Base-by-base conservation (phyloP, 2,113 vertebrate genomes). In the Vidua macroura region DNA sequence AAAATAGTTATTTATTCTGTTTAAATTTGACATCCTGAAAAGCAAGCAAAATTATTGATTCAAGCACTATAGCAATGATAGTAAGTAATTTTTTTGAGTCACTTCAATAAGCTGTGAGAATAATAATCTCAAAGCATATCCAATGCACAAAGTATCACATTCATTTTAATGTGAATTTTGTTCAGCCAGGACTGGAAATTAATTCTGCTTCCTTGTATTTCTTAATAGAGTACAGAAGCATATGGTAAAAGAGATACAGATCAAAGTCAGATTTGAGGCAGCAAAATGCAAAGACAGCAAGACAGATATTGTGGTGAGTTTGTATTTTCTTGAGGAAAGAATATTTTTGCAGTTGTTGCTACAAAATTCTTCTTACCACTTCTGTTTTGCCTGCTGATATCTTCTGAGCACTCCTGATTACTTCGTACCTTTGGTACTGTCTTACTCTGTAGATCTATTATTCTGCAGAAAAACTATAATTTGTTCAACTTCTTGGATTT, bases 1-100 rank as follows among this genome's bases (percentile, higher is more conserved):
- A 69, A 55, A 81, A 20, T 46, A 68, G 92, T 84, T 88, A 90
- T 94, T 93, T 83, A 90, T 90, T 94, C 41, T 82, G 49, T 76
- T 94, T 89, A 90, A 81, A 94, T 67, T 11, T 88, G 82, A 74
- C 51, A 75, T 72, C 23, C 56, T 81, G 64, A 83, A 91, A 93
- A 81, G 20, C 52, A 93, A 88, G 68, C 17, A 80, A 89, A 83
- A 88, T 83, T 86, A 87, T 77, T 80, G 43, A 79, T 83, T 87
- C 55, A 87, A 60, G 70, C 62, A 55, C 43, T 59, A n/a, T 28
- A 80, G 63, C 51, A 88, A 48, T 48, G 39, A 59, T 77, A 73
- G 19, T 55, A 66, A 80, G 46, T 91, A 89, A 74, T 90, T 78
- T 85, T 91, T 86, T 85, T 49, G 18, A 80, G 70, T 22, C 13